These are phyloP conservation scores for Hemicordylus capensis DNA, from an alignment of 2,113 vertebrate genomes.

Conservation along the genomic window DNA sequence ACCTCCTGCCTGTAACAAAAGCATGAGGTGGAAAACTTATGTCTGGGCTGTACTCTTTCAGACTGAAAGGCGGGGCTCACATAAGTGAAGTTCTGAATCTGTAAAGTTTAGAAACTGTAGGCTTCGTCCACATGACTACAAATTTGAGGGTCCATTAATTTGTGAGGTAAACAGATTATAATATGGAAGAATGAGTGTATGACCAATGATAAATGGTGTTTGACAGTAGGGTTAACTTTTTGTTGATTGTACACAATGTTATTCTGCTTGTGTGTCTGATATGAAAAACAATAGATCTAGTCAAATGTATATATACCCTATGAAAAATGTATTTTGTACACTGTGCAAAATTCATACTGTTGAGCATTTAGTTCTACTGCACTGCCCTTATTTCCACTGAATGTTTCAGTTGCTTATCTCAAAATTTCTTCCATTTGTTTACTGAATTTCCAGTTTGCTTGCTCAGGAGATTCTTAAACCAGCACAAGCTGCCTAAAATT, in stretches of 20 bases:
- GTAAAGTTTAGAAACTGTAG: too few species aligned
- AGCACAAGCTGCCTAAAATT: slow-evolving; percentile 47
- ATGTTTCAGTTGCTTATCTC: slow-evolving; percentile 59
- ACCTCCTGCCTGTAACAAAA: background rate
- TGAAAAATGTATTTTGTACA: slow-evolving; percentile 11
- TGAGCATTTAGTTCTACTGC: slow-evolving; percentile 50
- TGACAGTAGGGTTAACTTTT: slow-evolving; percentile 5
- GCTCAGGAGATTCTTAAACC: slow-evolving; percentile 65
- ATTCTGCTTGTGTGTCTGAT: background rate
- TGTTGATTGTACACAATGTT: background rate
- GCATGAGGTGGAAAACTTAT: background rate
- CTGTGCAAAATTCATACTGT: slow-evolving; percentile 33
- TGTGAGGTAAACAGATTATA: background rate
- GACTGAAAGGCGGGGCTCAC: background rate
- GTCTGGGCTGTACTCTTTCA: too few species aligned
- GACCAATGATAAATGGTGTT: background rate
- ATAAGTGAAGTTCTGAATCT: too few species aligned
- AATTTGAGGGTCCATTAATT: too few species aligned
- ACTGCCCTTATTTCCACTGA: slow-evolving; percentile 49
- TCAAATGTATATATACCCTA: background rate
- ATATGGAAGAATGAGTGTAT: background rate
- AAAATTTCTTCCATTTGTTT: slow-evolving; percentile 61
- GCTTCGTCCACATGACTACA: too few species aligned
- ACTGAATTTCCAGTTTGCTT: slow-evolving; percentile 64
- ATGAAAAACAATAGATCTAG: slow-evolving; percentile 32